These are phyloP conservation scores for Austrolebias charrua DNA, from an alignment of 2,797 vertebrate genomes.

Conservation along the genomic window DNA sequence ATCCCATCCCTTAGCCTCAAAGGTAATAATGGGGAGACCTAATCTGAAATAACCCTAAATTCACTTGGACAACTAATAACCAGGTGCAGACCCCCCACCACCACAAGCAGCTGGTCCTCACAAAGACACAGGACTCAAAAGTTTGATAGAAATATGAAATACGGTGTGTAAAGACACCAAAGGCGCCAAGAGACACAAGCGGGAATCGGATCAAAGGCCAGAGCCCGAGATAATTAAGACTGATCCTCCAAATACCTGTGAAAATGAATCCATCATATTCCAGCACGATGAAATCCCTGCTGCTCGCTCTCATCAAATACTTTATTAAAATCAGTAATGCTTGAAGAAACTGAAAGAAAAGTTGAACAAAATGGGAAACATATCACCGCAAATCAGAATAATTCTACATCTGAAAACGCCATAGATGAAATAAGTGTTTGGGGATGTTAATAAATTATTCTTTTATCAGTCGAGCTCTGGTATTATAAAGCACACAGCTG, in stretches of 20 bases:
- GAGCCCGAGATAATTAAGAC: constrained; percentile 71
- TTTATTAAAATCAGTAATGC: constrained; percentile 46
- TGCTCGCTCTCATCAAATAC: constrained; percentile 47
- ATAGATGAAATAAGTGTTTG: neutral
- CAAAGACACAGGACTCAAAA: constrained; percentile 13
- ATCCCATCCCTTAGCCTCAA: neutral
- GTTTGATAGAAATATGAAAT: constrained; percentile 25
- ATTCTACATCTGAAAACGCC: constrained; percentile 15
- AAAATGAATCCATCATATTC: constrained; percentile 69
- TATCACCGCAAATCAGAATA: constrained; percentile 21
- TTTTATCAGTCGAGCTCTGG: neutral
- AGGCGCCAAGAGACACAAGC: constrained; percentile 51
- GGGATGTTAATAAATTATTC: neutral
- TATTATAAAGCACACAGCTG: neutral
- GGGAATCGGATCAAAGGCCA: constrained; percentile 67
- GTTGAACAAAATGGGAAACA: constrained; percentile 34
- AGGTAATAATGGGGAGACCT: neutral
- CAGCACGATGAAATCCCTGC: constrained; percentile 52
- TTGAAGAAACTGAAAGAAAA: constrained; percentile 32
- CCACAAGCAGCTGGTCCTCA: neutral
- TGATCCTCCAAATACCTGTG: constrained; percentile 58
- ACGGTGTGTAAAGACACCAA: constrained; percentile 57
- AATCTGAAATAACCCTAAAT: constrained; percentile 1
- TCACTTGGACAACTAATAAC: neutral
- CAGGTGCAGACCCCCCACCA: neutral